Evolutionary conservation across 2,797 vertebrate genomes (phyloP).

Genomic region (Meriones psammophilus): DNA sequence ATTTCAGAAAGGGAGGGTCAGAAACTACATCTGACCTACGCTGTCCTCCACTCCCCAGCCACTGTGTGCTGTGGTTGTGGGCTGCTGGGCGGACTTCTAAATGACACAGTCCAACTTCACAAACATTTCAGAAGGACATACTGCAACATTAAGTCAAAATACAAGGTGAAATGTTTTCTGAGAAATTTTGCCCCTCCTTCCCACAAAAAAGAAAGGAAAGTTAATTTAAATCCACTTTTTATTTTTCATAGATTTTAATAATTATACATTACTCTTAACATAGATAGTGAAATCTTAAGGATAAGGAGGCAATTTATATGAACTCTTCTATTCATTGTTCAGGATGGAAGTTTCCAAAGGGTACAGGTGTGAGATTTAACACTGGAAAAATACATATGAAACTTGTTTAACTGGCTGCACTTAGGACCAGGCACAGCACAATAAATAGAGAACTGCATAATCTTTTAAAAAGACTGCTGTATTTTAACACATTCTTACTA

Average conservation of each 20-base stretch:
- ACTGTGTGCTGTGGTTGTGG: background rate
- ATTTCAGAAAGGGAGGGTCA: too few relatives aligned
- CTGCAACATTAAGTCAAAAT: constrained; percentile 44
- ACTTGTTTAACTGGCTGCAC: constrained; percentile 87
- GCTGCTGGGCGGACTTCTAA: background rate
- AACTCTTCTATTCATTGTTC: constrained; percentile 81
- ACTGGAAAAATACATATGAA: constrained; percentile 88
- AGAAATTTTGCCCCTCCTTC: background rate
- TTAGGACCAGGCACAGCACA: constrained; percentile 88
- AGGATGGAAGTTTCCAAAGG: constrained; percentile 83
- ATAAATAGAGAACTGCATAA: constrained; percentile 90
- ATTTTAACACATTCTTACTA: constrained; percentile 86
- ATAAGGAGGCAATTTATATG: constrained; percentile 81
- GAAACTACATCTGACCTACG: too few relatives aligned
- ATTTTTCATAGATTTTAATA: constrained; percentile 88
- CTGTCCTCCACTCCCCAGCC: constrained; percentile 9
- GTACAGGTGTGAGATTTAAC: constrained; percentile 87
- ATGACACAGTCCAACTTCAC: background rate
- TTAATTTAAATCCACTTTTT: constrained; percentile 89
- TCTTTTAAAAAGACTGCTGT: constrained; percentile 86
- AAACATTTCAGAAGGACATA: constrained; percentile 27
- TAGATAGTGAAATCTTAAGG: constrained; percentile 87
- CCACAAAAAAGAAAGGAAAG: background rate
- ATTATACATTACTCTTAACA: constrained; percentile 89
- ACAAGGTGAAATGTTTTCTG: constrained; percentile 41